Evolutionary conservation across 1,140 invertebrate species (phyloP), one percentile per base, ranked within the genome.

Genomic region (Metopolophium dirhodum): DNA sequence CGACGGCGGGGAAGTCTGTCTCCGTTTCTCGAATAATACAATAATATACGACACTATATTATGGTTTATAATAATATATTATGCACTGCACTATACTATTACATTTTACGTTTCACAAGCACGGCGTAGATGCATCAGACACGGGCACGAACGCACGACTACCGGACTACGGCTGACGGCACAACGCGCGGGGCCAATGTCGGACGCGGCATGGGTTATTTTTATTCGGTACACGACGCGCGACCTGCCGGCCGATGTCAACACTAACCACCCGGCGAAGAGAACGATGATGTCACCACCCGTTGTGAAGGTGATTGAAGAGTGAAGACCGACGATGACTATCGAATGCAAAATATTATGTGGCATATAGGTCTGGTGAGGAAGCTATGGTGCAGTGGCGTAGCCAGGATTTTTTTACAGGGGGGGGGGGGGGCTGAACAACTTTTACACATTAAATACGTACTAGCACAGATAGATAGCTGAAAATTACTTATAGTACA

Each of bases 171-270:
- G 51, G 51, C 14, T 20, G 18, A n/a, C 61, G 30, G 11, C 11
- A 49, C 61, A 41, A 51, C 45, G 91, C 47, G 90, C 61, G 41
- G 47, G 90, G 11, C 49, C 26, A 91, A 57, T 30, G 20, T 68
- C n/a, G 35, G 49, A 23, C 47, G 41, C 30, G 45, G 30, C 77
- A 47, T 83, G 68, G 77, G 91, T 93, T 93, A 93, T 93, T 93
- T 93, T 93, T 37, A 35, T 54, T 93, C 82, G 51, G 49, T 41
- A 41, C 37, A 51, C 51, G 6, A 30, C 20, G 22, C 26, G 82
- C 91, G 82, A 45, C 51, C 91, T 93, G 47, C 23, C 91, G 91
- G 91, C 47, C 14, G 51, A 54, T 35, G 49, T 23, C 9, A 23
- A 26, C n/a, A 57, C 61, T 77, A 26, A 49, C 18, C 8, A n/a